Conservation (phyloP, 2,888 invertebrate species). For the Drosophila koepferae region DNA sequence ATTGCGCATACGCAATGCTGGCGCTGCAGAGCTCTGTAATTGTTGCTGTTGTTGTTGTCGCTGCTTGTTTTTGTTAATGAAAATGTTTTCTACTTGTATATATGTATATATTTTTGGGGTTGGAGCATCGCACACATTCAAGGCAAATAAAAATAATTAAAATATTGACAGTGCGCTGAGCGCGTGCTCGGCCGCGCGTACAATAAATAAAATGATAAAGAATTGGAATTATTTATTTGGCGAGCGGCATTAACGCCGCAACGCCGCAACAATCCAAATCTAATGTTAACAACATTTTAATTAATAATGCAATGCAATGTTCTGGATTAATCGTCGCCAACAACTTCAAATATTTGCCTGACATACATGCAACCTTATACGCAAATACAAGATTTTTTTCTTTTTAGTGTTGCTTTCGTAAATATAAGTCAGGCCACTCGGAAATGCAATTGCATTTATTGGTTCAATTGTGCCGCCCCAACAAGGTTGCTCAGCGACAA, state of each 20-base stretch:
- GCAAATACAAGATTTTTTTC: too few relatives aligned
- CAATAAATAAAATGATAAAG: conserved; percentile 68
- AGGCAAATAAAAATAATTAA: conserved; percentile 67
- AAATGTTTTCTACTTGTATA: conserved; percentile 8
- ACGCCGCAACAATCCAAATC: conserved; percentile 58
- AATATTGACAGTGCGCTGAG: conserved; percentile 41
- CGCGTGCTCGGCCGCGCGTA: conserved; percentile 9
- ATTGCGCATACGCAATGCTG: conserved; percentile 37
- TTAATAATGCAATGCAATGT: conserved; percentile 58
- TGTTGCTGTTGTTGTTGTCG: conserved; percentile 31
- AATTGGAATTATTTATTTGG: conserved; percentile 68
- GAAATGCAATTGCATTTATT: conserved; percentile 15
- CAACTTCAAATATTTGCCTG: conserved; percentile 54
- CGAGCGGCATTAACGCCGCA: conserved; percentile 62
- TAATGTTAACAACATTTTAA: conserved; percentile 80
- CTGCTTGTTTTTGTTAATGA: conserved; percentile 39
- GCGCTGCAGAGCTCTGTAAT: conserved; percentile 17
- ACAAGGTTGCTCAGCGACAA: neutral
- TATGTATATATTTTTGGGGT: neutral
- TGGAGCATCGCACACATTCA: conserved; percentile 21
- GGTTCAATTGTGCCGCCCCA: neutral
- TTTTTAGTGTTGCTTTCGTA: conserved; percentile 11
- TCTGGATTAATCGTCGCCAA: conserved; percentile 47
- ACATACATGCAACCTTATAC: conserved; percentile 36
- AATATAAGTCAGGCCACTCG: conserved; percentile 21